Percentiles rank a stretch among this genome's conserved stretches.
phyloP scores from a whole-genome alignment of 2,113 vertebrate species.

The Paramisgurnus dabryanus region DNA sequence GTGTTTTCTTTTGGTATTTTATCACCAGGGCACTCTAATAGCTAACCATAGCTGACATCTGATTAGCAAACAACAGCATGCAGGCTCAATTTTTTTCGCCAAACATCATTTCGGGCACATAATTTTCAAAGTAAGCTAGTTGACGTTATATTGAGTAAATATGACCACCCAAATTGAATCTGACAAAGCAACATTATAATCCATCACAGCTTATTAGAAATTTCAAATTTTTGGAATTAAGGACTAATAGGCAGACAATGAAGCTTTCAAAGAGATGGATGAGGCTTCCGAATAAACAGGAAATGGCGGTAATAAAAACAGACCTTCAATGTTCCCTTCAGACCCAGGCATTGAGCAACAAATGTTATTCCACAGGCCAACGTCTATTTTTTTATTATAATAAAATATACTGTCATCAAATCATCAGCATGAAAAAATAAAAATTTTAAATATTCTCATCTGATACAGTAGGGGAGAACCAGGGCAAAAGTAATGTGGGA shows the following conservation, averaged over 20 bases:
- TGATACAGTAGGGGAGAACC: too few species aligned
- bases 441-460: neutral
- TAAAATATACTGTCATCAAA: neutral
- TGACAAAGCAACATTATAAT: slow-evolving; percentile 81
- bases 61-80: slow-evolving; percentile 54
- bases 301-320: slow-evolving; percentile 65
- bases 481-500: too few species aligned
- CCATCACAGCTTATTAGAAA: slow-evolving; percentile 82
- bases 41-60: slow-evolving; percentile 56
- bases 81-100: slow-evolving; percentile 31
- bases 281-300: slow-evolving; percentile 66
- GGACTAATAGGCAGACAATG: slow-evolving; percentile 73
- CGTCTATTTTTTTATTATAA: neutral
- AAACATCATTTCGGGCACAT: slow-evolving; percentile 58
- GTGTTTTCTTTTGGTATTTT: slow-evolving; percentile 15
- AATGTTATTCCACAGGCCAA: neutral
- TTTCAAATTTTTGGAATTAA: slow-evolving; percentile 80
- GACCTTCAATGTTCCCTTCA: slow-evolving; percentile 63
- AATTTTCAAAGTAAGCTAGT: slow-evolving; percentile 53
- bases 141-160: slow-evolving; percentile 68
- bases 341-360: neutral
- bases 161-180: slow-evolving; percentile 75
- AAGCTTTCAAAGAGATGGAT: slow-evolving; percentile 76
- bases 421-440: neutral
- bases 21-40: slow-evolving; percentile 25